Evolutionary conservation across 2,888 invertebrate genomes (phyloP), one percentile per base, ranked within the genome.

Genomic region (Drosophila mercatorum): DNA sequence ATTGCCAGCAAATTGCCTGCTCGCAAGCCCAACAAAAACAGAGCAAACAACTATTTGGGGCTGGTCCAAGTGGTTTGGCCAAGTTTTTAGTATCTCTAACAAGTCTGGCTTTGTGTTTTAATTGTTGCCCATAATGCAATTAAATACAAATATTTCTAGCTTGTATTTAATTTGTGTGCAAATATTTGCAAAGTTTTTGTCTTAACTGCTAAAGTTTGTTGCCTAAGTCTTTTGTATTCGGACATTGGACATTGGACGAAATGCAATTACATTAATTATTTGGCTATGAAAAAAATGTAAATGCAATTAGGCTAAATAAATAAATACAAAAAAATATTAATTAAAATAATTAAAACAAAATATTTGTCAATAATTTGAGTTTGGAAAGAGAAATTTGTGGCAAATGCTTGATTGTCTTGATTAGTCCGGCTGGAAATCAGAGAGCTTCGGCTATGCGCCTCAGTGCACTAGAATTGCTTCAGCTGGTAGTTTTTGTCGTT

Each of bases 71-170:
- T 76, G 62, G 71, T 55, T 82, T 74, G 69, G 51, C 53, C 76
- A 87, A 71, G 60, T 76, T 75, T 80, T 72, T 68, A 64, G 55
- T 61, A 46, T 26, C 46, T 55, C 46, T 62, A 63, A 64, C 75
- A 69, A 75, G 75, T 59, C 57, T 60, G 57, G 64, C 11, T 55
- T 63, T 28, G 64, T 59, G 22, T 88, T 66, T 88, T 88, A 88
- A 85, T 88, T 88, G 83, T 66, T 52, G 62, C 28, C 68, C 76
- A 67, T 88, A 83, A 85, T 86, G 88, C 78, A 83, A 83, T 83
- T 85, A 88, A 72, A 83, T 52, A 72, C 70, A 83, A 78, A 80
- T 82, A 86, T 83, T 80, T 83, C 46, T 64, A 63, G 64, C 68
- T 68, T 72, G 76, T 79, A 60, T 81, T 81, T 77, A 79, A 76